Evolutionary conservation across 35 echinoderm and acorn worm species (phyloP).

Genomic region (Anneissia japonica): DNA sequence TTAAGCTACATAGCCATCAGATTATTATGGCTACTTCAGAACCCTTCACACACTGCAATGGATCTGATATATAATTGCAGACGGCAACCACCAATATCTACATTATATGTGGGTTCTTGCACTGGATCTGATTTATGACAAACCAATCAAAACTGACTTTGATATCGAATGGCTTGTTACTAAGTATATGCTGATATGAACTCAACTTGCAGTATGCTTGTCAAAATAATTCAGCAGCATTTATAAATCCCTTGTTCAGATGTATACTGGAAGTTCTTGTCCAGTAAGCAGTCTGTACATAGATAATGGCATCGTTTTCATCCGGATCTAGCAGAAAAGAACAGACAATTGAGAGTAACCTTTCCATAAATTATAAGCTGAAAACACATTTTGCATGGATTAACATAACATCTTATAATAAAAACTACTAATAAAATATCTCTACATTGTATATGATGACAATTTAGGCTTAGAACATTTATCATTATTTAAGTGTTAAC

Average conservation of each 20-base stretch:
- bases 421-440: no score
- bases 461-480: no score
- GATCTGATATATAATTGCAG: background rate
- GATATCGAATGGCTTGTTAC: no score
- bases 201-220: no score
- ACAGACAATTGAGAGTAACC: background rate
- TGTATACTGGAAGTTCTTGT: constrained; percentile 95
- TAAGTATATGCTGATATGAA: no score
- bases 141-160: background rate
- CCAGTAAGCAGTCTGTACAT: constrained; percentile 98
- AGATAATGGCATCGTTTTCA: constrained; percentile 99
- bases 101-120: background rate
- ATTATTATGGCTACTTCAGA: background rate
- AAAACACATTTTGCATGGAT: background rate
- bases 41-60: background rate
- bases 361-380: background rate
- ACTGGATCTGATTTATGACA: background rate
- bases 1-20: background rate
- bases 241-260: constrained; percentile 40
- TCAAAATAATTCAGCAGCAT: background rate
- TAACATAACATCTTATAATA: no score
- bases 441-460: no score
- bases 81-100: background rate
- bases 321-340: constrained; percentile 63
- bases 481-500: no score